Conservation (phyloP, 2,797 vertebrate genomes). For the Carapus acus region DNA sequence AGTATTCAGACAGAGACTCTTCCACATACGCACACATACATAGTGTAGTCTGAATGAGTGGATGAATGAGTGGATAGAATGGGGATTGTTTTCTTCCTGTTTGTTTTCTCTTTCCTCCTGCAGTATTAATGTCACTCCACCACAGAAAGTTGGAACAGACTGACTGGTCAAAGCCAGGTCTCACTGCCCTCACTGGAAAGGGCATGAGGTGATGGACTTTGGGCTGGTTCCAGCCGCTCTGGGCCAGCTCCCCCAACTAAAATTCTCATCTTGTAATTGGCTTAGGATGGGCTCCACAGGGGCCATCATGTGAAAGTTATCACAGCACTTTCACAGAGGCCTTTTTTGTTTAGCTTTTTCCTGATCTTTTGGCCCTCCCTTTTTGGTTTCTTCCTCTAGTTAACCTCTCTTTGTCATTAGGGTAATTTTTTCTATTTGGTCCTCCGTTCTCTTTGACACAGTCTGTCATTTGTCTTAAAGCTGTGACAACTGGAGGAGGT, state of each 20-base stretch:
- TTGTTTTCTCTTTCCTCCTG: constrained; percentile 68
- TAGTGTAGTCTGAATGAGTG: constrained; percentile 46
- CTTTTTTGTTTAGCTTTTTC: constrained; percentile 61
- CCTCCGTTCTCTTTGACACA: constrained; percentile 3
- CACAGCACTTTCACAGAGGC: constrained; percentile 65
- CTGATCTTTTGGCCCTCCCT: constrained; percentile 51
- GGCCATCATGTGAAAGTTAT: constrained; percentile 67
- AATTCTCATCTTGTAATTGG: constrained; percentile 68
- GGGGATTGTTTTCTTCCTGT: constrained; percentile 67
- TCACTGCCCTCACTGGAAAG: constrained; percentile 68
- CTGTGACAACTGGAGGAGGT: too few relatives aligned
- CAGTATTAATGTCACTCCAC: constrained; percentile 72
- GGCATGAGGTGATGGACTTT: constrained; percentile 71
- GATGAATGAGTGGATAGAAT: constrained; percentile 53
- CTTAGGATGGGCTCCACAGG: constrained; percentile 68
- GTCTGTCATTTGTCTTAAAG: neutral
- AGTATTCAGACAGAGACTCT: constrained; percentile 43
- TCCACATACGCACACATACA: constrained; percentile 13
- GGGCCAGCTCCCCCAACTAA: constrained; percentile 64
- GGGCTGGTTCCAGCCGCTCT: constrained; percentile 64
- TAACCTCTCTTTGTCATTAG: constrained; percentile 19
- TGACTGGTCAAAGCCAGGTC: constrained; percentile 59
- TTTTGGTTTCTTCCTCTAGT: constrained; percentile 22
- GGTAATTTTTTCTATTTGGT: constrained; percentile 23
- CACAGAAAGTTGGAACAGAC: constrained; percentile 62